Evolutionary conservation across 64 coral and sea anemone species (phyloP).

Genomic region (Montipora sp.): DNA sequence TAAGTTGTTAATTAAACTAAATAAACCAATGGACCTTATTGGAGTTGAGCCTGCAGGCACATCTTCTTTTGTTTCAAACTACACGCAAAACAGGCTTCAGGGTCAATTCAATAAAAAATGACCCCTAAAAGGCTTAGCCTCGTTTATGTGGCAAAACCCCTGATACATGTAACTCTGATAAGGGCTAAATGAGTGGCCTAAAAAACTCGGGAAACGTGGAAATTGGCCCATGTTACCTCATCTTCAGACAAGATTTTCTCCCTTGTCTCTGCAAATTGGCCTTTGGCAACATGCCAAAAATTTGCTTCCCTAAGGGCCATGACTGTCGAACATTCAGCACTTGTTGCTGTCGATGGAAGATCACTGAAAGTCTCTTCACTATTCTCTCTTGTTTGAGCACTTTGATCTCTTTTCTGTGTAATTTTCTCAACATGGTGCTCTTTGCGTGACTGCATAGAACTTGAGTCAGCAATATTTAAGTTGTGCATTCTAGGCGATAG

Average conservation of each 20-base stretch:
- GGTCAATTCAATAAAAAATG: too few relatives aligned
- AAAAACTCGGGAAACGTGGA: too few relatives aligned
- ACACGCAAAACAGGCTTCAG: too few relatives aligned
- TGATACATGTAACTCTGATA: too few relatives aligned
- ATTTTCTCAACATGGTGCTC: not conserved
- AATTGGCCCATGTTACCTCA: not conserved
- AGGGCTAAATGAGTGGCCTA: too few relatives aligned
- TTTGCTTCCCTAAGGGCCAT: not conserved
- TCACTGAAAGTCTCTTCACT: not conserved
- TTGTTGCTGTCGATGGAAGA: not conserved
- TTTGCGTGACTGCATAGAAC: not conserved
- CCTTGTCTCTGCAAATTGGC: too few relatives aligned
- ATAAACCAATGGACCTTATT: too few relatives aligned
- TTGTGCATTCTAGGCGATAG: not conserved
- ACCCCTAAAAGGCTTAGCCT: too few relatives aligned
- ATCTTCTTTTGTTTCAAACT: too few relatives aligned
- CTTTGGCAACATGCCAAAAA: not conserved
- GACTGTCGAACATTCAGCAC: not conserved
- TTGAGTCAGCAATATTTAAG: not conserved
- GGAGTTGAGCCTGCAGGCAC: too few relatives aligned
- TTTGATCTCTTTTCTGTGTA: not conserved
- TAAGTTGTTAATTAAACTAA: too few relatives aligned
- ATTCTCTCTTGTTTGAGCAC: not conserved
- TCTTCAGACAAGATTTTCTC: not conserved
- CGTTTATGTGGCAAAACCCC: too few relatives aligned